These are phyloP conservation scores for Caradrina kadenii DNA, from an alignment of 2,888 invertebrate genomes.

Conservation along the genomic window DNA sequence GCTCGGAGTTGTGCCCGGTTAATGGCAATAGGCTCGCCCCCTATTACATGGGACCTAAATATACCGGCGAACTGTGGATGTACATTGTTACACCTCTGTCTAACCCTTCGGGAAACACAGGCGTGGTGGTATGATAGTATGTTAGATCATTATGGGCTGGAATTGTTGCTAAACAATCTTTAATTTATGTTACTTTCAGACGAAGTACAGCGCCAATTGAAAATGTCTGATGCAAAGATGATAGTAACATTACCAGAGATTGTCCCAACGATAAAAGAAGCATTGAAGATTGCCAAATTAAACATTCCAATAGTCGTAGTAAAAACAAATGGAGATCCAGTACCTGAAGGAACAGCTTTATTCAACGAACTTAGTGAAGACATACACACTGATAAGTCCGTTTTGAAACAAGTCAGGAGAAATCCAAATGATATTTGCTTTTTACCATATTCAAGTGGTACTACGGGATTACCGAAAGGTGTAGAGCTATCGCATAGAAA, in stretches of 20 bases:
- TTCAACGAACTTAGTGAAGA: conserved; percentile 92
- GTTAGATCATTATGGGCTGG: no score
- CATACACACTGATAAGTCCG: conserved; percentile 88
- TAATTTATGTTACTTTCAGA: conserved; percentile 85
- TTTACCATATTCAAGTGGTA: conserved; percentile 96
- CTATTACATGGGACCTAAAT: no score
- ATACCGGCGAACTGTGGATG: no score
- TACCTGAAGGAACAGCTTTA: conserved; percentile 87
- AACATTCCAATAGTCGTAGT: conserved; percentile 90
- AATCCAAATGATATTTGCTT: conserved; percentile 91
- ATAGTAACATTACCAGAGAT: conserved; percentile 91
- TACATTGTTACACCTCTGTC: no score
- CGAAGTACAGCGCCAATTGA: conserved; percentile 93
- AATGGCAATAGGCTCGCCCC: no score
- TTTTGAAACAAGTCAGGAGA: conserved; percentile 85
- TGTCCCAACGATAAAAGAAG: conserved; percentile 84
- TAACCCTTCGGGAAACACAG: no score
- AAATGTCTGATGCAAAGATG: conserved; percentile 91
- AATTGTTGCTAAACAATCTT: no score
- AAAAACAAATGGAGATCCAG: conserved; percentile 79
- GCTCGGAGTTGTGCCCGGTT: no score
- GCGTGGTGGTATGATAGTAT: no score
- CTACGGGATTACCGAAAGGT: conserved; percentile 96
- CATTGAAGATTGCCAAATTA: conserved; percentile 86
- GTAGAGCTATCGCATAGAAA: conserved; percentile 92